Conservation (phyloP, 2,888 invertebrate species). For the Watsonalla cultraria region DNA sequence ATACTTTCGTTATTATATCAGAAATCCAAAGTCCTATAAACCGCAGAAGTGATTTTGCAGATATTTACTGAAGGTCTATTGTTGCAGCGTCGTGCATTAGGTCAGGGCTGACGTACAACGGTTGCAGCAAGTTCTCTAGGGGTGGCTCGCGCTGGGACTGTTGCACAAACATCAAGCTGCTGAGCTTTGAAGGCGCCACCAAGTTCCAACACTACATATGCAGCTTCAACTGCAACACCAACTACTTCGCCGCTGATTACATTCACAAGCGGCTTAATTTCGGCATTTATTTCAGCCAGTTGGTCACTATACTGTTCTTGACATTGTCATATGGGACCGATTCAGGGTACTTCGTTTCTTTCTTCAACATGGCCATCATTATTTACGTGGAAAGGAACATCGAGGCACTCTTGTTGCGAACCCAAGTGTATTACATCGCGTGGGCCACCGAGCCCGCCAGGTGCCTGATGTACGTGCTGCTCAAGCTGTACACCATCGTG, state of each 20-base stretch:
- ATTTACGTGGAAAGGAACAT: constrained; percentile 91
- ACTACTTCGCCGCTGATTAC: constrained; percentile 95
- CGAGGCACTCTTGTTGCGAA: constrained; percentile 74
- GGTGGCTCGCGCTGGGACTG: constrained; percentile 86
- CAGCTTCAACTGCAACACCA: constrained; percentile 97
- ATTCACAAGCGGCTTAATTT: constrained; percentile 96
- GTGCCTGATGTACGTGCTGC: constrained; percentile 73
- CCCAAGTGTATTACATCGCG: constrained; percentile 63
- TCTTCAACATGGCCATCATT: constrained; percentile 93
- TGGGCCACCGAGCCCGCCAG: constrained; percentile 57
- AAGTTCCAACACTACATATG: constrained; percentile 92
- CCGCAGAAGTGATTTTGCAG: too few relatives aligned
- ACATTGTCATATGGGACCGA: constrained; percentile 98
- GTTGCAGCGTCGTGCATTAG: constrained; percentile 73
- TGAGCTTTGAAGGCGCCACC: constrained; percentile 88
- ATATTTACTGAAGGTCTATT: constrained; percentile 1
- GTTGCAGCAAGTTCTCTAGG: constrained; percentile 78
- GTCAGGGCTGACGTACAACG: constrained; percentile 91
- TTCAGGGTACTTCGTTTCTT: constrained; percentile 95
- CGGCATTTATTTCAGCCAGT: constrained; percentile 90
- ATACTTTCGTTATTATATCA: too few relatives aligned
- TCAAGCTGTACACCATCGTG: constrained; percentile 86
- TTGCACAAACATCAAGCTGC: constrained; percentile 92
- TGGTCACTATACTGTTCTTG: constrained; percentile 89
- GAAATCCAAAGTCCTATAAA: too few relatives aligned